Percentiles rank a stretch among this genome's conserved stretches.
Evolutionary conservation across 2,888 invertebrate species (phyloP).

Genomic region (Harpalus rubripes): DNA sequence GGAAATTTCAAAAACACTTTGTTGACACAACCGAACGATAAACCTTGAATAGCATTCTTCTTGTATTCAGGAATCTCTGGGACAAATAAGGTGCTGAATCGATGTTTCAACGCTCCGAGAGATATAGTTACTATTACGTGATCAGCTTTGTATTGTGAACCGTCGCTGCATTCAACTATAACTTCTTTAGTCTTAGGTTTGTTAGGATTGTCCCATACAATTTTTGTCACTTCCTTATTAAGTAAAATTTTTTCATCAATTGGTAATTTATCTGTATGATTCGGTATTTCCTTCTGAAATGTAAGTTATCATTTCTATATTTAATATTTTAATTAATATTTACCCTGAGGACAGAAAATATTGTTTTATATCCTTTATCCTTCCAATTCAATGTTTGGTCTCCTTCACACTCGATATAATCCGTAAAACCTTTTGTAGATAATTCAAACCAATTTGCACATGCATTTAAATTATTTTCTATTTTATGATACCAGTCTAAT

Average conservation of each 20-base stretch:
- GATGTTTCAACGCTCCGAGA: conserved; percentile 84
- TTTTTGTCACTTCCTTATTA: conserved; percentile 74
- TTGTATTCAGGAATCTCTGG: conserved; percentile 81
- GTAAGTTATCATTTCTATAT: conserved; percentile 10
- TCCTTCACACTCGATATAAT: conserved; percentile 86
- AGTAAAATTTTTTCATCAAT: conserved; percentile 74
- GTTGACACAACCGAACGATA: conserved; percentile 83
- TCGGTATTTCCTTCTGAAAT: conserved; percentile 74
- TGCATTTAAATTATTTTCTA: conserved; percentile 78
- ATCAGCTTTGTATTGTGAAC: conserved; percentile 79
- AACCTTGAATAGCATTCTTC: conserved; percentile 79
- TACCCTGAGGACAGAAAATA: conserved; percentile 86
- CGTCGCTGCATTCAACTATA: conserved; percentile 79
- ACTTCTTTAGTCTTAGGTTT: conserved; percentile 72
- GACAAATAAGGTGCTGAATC: conserved; percentile 78
- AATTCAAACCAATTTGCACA: conserved; percentile 84
- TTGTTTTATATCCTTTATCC: conserved; percentile 83
- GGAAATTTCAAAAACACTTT: conserved; percentile 85
- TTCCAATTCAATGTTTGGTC: conserved; percentile 87
- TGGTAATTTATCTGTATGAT: conserved; percentile 70
- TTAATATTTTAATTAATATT: background rate
- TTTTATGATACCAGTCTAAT: conserved; percentile 74
- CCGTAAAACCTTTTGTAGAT: conserved; percentile 82
- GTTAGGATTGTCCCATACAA: conserved; percentile 73
- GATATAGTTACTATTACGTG: conserved; percentile 85